These are phyloP conservation scores for Callipepla californica DNA, from an alignment of 2,113 vertebrate species.

Conservation along the genomic window DNA sequence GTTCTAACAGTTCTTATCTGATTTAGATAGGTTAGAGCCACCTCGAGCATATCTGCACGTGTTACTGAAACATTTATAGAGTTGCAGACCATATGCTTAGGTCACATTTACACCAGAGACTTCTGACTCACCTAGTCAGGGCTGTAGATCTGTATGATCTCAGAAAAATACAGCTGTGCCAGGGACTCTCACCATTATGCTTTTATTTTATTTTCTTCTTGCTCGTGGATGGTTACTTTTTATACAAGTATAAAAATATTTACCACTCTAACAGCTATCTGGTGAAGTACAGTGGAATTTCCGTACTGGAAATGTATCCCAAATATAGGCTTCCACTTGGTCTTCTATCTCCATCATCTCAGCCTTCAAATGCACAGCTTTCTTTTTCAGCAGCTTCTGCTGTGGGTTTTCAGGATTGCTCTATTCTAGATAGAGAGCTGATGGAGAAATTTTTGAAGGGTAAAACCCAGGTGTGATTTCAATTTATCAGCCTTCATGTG, in stretches of 20 bases:
- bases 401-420: not conserved
- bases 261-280: not conserved
- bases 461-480: not conserved
- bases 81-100: not conserved
- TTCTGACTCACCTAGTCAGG: not conserved
- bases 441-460: not conserved
- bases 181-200: not conserved
- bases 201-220: not conserved
- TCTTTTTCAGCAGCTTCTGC: not conserved
- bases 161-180: slow-evolving; percentile 12
- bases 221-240: not conserved
- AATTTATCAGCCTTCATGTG: not conserved
- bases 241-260: not conserved
- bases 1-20: slow-evolving; percentile 14
- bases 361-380: not conserved
- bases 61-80: not conserved
- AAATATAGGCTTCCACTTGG: not conserved
- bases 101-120: slow-evolving; percentile 3
- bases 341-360: not conserved
- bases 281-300: not conserved
- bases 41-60: not conserved
- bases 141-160: not conserved
- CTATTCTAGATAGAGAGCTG: not conserved
- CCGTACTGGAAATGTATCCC: not conserved
- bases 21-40: not conserved